Evolutionary conservation across 53 echinoderm and acorn worm genomes (phyloP).

Genomic region (Paelopatides confundens): DNA sequence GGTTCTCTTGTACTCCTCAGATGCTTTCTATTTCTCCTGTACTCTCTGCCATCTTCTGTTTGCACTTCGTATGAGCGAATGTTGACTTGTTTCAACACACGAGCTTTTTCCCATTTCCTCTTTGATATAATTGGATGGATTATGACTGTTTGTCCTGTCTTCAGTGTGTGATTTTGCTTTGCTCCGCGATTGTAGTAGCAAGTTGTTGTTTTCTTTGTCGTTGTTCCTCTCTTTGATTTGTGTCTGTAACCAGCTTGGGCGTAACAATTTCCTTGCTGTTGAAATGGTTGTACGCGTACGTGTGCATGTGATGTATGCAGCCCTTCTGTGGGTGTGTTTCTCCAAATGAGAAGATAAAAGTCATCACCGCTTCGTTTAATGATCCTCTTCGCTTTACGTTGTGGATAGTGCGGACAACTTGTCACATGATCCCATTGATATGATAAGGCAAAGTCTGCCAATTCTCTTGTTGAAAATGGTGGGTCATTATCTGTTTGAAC

Average conservation of each 20-base stretch:
- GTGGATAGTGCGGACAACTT: constrained; percentile 38
- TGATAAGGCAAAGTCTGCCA: constrained; percentile 39
- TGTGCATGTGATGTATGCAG: constrained; percentile 30
- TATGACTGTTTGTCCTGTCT: constrained; percentile 1
- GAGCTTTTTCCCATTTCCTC: constrained; percentile 27
- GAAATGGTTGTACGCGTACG: constrained; percentile 18
- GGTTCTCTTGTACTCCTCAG: constrained; percentile 23
- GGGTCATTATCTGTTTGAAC: constrained; percentile 63
- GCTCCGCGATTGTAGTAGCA: constrained; percentile 48
- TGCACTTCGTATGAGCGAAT: constrained; percentile 54
- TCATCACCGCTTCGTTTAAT: constrained; percentile 49
- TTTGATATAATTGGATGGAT: not conserved
- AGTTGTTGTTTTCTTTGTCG: constrained; percentile 25
- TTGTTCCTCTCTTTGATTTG: not conserved
- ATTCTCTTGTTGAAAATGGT: constrained; percentile 39
- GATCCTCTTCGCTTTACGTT: constrained; percentile 60
- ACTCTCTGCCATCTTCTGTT: constrained; percentile 57
- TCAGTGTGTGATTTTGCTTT: not conserved
- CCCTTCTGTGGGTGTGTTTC: constrained; percentile 54
- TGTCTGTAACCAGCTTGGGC: constrained; percentile 53
- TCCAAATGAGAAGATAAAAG: constrained; percentile 55
- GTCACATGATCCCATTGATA: constrained; percentile 51
- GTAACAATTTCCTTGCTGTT: constrained; percentile 41
- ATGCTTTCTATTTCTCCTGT: constrained; percentile 56
- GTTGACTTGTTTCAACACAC: constrained; percentile 39